phyloP scores from a whole-genome alignment of 2,888 invertebrate genomes.

The Conops quadrifasciatus region DNA sequence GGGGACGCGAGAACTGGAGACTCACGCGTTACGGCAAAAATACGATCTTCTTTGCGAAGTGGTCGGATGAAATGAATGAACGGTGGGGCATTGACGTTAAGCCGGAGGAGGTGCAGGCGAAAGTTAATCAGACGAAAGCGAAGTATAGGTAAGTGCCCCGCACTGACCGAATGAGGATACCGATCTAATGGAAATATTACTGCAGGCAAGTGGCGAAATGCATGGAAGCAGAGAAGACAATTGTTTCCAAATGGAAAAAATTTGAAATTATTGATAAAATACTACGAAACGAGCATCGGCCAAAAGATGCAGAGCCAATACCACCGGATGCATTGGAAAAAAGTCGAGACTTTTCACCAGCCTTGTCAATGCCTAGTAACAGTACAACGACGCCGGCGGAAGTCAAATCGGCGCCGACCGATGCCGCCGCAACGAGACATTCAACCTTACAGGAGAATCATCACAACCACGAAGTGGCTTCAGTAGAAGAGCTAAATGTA shows the following conservation, averaged over 20 bases:
- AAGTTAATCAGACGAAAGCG: slow-evolving; percentile 59
- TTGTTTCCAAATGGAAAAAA: slow-evolving; percentile 54
- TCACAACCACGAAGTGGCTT: slow-evolving; percentile 15
- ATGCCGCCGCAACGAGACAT: slow-evolving; percentile 40
- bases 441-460: slow-evolving; percentile 40
- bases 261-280: slow-evolving; percentile 55
- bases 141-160: slow-evolving; percentile 53
- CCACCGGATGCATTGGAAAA: slow-evolving; percentile 55
- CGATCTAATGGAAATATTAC: not conserved
- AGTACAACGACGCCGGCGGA: slow-evolving; percentile 37
- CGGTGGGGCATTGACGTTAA: slow-evolving; percentile 56
- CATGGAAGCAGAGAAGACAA: slow-evolving; percentile 47
- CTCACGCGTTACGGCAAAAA: slow-evolving; percentile 58
- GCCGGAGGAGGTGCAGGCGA: slow-evolving; percentile 58
- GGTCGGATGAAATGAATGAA: slow-evolving; percentile 56
- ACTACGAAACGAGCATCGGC: slow-evolving; percentile 56
- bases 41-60: slow-evolving; percentile 55
- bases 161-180: too few relatives aligned
- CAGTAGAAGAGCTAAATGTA: slow-evolving; percentile 5
- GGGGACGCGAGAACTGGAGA: slow-evolving; percentile 60
- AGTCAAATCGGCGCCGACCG: slow-evolving; percentile 37
- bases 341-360: slow-evolving; percentile 57
- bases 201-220: slow-evolving; percentile 53
- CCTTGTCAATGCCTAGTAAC: slow-evolving; percentile 30
- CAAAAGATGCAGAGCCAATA: slow-evolving; percentile 58